A percentile compares a stretch with the other conserved stretches of the same genome.
Conservation (phyloP, 1,140 invertebrate genomes). For the Drosophila jambulina region DNA sequence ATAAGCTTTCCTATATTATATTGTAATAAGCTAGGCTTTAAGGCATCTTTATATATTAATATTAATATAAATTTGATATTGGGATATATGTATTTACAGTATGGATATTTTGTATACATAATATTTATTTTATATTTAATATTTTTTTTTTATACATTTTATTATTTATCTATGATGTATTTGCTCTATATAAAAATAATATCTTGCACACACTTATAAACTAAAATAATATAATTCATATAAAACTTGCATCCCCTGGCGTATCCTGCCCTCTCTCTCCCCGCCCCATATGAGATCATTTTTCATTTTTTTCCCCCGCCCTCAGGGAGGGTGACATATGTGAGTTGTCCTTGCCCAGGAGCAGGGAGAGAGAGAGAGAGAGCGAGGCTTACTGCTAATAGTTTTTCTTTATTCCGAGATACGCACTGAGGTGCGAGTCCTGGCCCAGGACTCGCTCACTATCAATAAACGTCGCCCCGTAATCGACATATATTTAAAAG, state of each 20-base stretch:
- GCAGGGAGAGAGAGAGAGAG: not conserved
- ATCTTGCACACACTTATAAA: not conserved
- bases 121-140: not conserved
- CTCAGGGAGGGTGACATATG: slow-evolving; percentile 62
- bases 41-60: too few species aligned
- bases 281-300: slow-evolving; percentile 60
- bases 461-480: slow-evolving; percentile 37
- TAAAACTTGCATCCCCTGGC: slow-evolving; percentile 1
- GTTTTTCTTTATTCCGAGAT: slow-evolving; percentile 43
- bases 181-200: not conserved
- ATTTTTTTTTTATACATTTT: not conserved
- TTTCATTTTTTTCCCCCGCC: slow-evolving; percentile 57
- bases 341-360: slow-evolving; percentile 39
- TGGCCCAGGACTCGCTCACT: slow-evolving; percentile 9
- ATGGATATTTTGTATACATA: not conserved
- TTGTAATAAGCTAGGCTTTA: too few species aligned
- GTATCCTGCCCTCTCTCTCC: slow-evolving; percentile 41
- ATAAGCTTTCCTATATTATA: too few species aligned
- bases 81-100: too few species aligned
- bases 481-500: slow-evolving; percentile 45
- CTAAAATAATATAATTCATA: not conserved
- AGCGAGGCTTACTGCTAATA: slow-evolving; percentile 52
- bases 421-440: not conserved
- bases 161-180: not conserved
- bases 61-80: too few species aligned